Percentiles rank a stretch among this genome's conserved stretches.
These are phyloP conservation scores for Lanius collurio DNA, from an alignment of 2,113 vertebrate species.

Conservation along the genomic window DNA sequence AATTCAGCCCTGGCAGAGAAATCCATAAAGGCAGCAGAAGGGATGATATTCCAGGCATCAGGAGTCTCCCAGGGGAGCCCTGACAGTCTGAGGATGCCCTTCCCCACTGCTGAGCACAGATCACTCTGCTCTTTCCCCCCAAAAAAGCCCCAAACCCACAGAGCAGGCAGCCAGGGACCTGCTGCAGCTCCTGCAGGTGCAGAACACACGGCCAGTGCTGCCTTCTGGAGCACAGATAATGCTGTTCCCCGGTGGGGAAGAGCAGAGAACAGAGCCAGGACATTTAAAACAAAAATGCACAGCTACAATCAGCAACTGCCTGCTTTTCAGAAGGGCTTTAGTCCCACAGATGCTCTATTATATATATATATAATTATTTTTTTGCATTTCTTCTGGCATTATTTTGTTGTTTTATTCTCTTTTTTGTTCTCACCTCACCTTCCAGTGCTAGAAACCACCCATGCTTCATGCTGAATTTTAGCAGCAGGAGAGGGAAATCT, in stretches of 20 bases:
- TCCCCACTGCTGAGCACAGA: fast-evolving
- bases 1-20: not conserved
- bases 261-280: not conserved
- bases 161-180: not conserved
- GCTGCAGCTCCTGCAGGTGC: not conserved
- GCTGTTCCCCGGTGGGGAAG: not conserved
- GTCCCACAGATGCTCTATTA: not conserved
- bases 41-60: not conserved
- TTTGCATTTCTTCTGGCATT: not conserved
- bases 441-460: not conserved
- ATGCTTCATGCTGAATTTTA: not conserved
- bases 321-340: not conserved
- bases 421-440: not conserved
- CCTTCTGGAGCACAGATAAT: not conserved
- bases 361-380: not conserved
- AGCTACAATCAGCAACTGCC: not conserved
- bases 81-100: not conserved
- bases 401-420: not conserved
- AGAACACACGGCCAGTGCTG: not conserved
- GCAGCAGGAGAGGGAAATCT: not conserved
- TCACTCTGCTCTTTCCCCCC: not conserved
- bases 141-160: fast-evolving
- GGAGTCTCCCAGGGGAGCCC: not conserved
- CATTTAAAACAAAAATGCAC: not conserved
- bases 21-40: not conserved